Evolutionary conservation across 2,113 vertebrate genomes (phyloP).

Genomic region (Cervus canadensis): DNA sequence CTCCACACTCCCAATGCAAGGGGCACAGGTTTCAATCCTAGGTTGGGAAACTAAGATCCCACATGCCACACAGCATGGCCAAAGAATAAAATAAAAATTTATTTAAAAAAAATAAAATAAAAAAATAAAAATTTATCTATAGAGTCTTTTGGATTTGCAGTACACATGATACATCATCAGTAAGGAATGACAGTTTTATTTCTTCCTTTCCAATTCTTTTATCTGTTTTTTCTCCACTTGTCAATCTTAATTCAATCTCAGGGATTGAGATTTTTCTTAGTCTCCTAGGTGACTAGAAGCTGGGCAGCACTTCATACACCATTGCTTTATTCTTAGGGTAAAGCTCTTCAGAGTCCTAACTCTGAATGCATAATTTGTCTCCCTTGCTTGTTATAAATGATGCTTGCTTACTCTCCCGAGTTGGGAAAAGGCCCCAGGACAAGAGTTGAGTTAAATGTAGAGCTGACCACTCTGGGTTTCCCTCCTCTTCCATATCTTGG

Average conservation of each 20-base stretch:
- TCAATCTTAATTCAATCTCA: background rate
- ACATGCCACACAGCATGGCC: background rate
- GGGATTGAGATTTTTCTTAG: background rate
- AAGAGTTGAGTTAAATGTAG: background rate
- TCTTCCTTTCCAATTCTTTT: background rate
- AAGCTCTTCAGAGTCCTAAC: background rate
- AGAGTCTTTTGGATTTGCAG: background rate
- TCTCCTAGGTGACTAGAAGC: background rate
- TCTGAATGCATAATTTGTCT: background rate
- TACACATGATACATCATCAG: background rate
- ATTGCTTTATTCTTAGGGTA: background rate
- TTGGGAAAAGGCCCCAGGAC: background rate
- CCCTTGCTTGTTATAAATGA: background rate
- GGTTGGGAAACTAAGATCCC: background rate
- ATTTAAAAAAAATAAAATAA: background rate
- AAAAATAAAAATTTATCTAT: background rate
- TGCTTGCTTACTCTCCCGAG: background rate
- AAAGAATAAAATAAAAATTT: background rate
- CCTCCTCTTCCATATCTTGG: background rate
- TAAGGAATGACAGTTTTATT: background rate
- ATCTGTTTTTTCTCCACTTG: conserved; percentile 12
- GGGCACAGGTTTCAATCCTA: background rate
- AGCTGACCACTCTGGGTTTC: background rate
- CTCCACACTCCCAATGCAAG: background rate
- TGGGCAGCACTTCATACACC: background rate